These are phyloP conservation scores for Saguinus midas DNA, from an alignment of 2,113 vertebrate genomes.

Conservation along the genomic window DNA sequence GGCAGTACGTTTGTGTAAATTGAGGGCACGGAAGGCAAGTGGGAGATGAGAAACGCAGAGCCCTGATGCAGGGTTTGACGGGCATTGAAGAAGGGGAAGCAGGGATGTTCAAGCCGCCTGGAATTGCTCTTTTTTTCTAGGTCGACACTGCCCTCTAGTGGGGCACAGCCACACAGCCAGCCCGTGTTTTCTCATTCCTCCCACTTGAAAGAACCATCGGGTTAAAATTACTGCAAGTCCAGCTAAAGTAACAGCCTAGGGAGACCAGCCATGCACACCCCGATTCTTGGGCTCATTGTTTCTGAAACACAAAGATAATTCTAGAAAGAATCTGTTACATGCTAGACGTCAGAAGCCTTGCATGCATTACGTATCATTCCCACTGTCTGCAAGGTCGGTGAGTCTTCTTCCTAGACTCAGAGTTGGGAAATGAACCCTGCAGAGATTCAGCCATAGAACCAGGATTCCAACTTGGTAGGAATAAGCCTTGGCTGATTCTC, in stretches of 20 bases:
- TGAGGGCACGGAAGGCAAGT: neutral
- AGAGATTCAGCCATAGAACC: neutral
- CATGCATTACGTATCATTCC: accelerated
- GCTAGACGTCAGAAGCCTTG: neutral
- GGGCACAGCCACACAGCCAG: neutral
- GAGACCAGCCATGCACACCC: neutral
- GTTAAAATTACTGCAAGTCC: neutral
- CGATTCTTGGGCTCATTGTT: neutral
- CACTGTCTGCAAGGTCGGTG: neutral
- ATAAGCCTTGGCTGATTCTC: neutral
- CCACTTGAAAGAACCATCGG: accelerated
- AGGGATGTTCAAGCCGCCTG: accelerated
- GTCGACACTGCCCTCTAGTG: constrained; percentile 67
- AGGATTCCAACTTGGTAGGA: neutral
- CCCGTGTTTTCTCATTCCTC: accelerated
- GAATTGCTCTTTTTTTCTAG: neutral
- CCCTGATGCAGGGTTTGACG: neutral
- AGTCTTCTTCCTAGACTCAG: neutral
- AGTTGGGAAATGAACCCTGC: neutral
- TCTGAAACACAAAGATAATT: neutral
- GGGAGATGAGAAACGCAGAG: neutral
- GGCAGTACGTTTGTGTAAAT: neutral
- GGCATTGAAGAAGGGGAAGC: neutral
- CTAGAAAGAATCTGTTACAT: accelerated
- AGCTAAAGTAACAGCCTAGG: neutral